Conservation (phyloP, 1,140 invertebrate genomes). For the Xylocopa sonorina region DNA sequence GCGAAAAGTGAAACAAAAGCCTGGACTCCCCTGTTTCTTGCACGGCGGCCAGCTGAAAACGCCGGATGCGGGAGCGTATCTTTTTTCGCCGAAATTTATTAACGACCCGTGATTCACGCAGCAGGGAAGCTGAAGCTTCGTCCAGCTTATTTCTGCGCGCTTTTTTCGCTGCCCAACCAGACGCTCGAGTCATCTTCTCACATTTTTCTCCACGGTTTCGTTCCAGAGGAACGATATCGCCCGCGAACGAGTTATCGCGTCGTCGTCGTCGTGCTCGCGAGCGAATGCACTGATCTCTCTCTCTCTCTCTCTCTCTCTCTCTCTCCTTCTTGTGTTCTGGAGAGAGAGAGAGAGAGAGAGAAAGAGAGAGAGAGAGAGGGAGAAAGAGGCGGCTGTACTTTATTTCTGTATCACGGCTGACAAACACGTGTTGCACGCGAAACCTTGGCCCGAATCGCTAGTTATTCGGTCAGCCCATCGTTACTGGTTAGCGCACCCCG, state of each 20-base stretch:
- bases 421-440: conserved; percentile 62
- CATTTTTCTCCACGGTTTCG: neutral
- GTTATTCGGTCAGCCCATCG: conserved; percentile 56
- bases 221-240: conserved; percentile 41
- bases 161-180: neutral
- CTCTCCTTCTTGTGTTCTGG: no score
- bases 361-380: no score
- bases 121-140: conserved; percentile 21
- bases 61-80: conserved; percentile 21
- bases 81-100: conserved; percentile 53
- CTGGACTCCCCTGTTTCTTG: neutral
- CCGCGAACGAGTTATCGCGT: conserved; percentile 44
- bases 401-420: conserved; percentile 65
- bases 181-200: neutral
- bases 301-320: no score
- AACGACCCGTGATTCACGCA: conserved; percentile 56
- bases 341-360: no score
- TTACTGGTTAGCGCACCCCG: neutral
- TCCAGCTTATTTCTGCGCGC: conserved; percentile 21
- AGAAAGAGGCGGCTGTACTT: conserved; percentile 44
- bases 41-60: neutral
- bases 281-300: conserved; percentile 40
- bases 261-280: conserved; percentile 51
- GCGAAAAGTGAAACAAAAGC: neutral
- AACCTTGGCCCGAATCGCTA: conserved; percentile 73